Conservation (phyloP, 2,797 vertebrate species). For the Siniperca scherzeri region DNA sequence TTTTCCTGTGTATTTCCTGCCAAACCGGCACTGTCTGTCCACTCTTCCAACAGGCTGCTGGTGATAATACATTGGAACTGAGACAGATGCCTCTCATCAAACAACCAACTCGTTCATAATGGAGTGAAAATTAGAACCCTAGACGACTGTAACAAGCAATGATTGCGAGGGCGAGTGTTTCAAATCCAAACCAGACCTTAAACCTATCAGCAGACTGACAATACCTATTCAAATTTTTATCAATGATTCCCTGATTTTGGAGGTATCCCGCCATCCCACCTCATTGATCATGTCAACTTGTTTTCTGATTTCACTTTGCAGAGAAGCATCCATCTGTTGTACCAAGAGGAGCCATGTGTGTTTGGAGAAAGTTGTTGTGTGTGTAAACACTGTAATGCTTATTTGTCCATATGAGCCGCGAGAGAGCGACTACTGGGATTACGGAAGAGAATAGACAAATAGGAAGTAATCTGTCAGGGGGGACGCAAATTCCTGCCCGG, state of each 20-base stretch:
- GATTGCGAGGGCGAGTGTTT: slow-evolving; percentile 35
- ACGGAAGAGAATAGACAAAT: slow-evolving; percentile 57
- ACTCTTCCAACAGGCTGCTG: slow-evolving; percentile 62
- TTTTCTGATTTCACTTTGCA: slow-evolving; percentile 55
- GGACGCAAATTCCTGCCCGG: slow-evolving; percentile 40
- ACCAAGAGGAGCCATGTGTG: slow-evolving; percentile 48
- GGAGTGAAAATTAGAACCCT: slow-evolving; percentile 60
- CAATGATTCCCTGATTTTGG: slow-evolving; percentile 23
- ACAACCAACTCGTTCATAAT: slow-evolving; percentile 57
- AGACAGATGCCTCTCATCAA: slow-evolving; percentile 74
- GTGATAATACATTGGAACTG: slow-evolving; percentile 60
- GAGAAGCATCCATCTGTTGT: slow-evolving; percentile 63
- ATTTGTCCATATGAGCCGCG: slow-evolving; percentile 49
- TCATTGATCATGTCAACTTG: slow-evolving; percentile 41
- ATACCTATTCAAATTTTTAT: slow-evolving; percentile 49
- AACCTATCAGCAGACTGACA: background rate
- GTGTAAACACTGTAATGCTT: slow-evolving; percentile 57
- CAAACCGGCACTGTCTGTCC: slow-evolving; percentile 55
- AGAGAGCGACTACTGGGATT: slow-evolving; percentile 38
- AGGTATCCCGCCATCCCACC: slow-evolving; percentile 41
- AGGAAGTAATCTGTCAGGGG: slow-evolving; percentile 52
- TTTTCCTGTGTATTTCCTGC: slow-evolving; percentile 47
- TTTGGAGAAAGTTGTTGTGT: slow-evolving; percentile 45
- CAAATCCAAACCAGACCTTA: slow-evolving; percentile 17
- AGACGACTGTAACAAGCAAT: slow-evolving; percentile 40